Evolutionary conservation across 2,113 vertebrate genomes (phyloP), one percentile per base, ranked within the genome.

Genomic region (Saccopteryx leptura): DNA sequence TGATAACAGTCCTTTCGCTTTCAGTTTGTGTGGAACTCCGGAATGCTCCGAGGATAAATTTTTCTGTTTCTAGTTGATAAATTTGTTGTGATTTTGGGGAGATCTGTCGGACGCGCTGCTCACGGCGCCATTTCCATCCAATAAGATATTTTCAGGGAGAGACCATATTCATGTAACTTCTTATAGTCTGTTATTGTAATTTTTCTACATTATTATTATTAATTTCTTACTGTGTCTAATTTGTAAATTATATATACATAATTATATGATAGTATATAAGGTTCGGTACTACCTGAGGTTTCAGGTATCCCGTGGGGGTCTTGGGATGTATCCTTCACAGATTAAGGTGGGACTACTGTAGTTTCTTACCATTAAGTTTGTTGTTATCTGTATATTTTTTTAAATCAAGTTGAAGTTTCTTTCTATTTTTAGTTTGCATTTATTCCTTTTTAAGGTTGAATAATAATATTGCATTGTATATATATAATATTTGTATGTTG

Each of bases 371-470:
- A 56, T 89, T 76, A 92, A 56, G 28, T 90, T 54, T 84, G 39
- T 83, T 86, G 39, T 26, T 93, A 84, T n/a, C 26, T 79, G 2
- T 83, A 90, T 58, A 46, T 60, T 75, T 58, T 86, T 39, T 84
- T 83, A 78, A 5, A 54, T 78, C 26, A 78, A n/a, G 31, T 83
- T 61, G 28, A 95, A 81, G 28, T 74, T 91, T 50, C n/a, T 18
- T 31, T 89, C 83, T 74, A 74, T 85, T 89, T 50, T 71, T 94
- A 76, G 82, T 94, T 96, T 93, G 65, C 60, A 54, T 94, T 93
- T 78, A 28, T 92, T 91, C 33, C 69, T 89, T 80, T 95, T 94
- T 82, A 95, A 97, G 75, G 81, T 86, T 65, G 52, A 96, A 46
- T 90, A 96, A 46, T 90, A 58, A 52, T 87, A 88, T 63, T 28